These are phyloP conservation scores for Scomber colias DNA, from an alignment of 2,113 vertebrate species.

Conservation along the genomic window DNA sequence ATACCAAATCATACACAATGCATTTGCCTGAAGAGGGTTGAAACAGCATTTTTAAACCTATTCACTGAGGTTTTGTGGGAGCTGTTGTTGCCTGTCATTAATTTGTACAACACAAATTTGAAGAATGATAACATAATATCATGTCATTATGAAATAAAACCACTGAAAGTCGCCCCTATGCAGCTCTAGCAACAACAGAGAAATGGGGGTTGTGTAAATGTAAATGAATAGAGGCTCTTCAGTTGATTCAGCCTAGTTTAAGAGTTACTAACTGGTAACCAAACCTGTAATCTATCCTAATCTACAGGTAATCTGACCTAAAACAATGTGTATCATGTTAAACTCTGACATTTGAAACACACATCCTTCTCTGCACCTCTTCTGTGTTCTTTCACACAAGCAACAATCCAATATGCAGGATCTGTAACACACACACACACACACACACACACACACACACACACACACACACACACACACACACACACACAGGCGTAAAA, in stretches of 20 bases:
- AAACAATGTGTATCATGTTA: conserved; percentile 17
- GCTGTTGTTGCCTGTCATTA: too few relatives aligned
- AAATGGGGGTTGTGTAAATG: neutral
- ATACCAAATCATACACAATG: too few relatives aligned
- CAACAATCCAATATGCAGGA: conserved; percentile 30
- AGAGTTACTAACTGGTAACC: conserved; percentile 27
- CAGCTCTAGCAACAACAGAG: too few relatives aligned
- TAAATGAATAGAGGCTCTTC: conserved; percentile 23
- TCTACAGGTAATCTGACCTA: conserved; percentile 25
- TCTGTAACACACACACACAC: conserved; percentile 15
- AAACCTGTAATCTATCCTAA: conserved; percentile 25
- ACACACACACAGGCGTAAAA: conserved; percentile 21
- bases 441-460: conserved; percentile 13
- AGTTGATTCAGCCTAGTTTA: neutral
- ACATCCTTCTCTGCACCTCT: neutral
- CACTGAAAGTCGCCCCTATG: too few relatives aligned
- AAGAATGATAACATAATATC: too few relatives aligned
- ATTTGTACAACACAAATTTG: too few relatives aligned
- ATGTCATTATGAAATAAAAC: too few relatives aligned
- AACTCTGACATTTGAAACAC: conserved; percentile 12
- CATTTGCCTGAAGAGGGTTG: too few relatives aligned
- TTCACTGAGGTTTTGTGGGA: too few relatives aligned
- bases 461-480: conserved; percentile 28
- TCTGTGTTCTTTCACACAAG: conserved; percentile 4
- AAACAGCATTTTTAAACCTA: too few relatives aligned